Percentiles rank a stretch among this genome's conserved stretches.
These are phyloP conservation scores for Eurois occulta DNA, from an alignment of 2,888 invertebrate genomes.

Conservation along the genomic window DNA sequence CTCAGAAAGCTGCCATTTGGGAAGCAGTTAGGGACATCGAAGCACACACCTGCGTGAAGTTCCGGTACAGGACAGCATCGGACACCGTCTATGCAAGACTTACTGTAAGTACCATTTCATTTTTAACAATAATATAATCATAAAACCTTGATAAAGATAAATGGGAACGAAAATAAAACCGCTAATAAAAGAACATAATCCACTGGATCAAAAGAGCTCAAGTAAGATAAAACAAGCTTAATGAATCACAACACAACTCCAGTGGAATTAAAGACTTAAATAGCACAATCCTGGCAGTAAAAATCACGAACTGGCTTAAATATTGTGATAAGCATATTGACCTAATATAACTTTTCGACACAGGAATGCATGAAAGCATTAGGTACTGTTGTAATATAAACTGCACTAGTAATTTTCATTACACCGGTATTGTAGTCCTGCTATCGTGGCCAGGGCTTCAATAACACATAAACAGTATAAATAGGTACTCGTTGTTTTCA, in stretches of 20 bases:
- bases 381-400: background rate
- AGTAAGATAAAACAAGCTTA: conserved; percentile 19
- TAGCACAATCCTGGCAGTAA: conserved; percentile 19
- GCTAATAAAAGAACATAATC: conserved; percentile 11
- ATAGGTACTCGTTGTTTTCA: background rate
- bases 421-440: background rate
- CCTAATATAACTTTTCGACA: background rate
- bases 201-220: conserved; percentile 13
- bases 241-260: background rate
- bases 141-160: background rate
- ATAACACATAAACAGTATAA: background rate
- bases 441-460: too few relatives aligned
- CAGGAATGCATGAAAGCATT: background rate
- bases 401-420: background rate
- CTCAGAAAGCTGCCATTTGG: conserved; percentile 81
- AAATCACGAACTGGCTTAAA: conserved; percentile 20
- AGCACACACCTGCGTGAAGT: conserved; percentile 81
- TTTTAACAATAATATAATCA: background rate
- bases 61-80: conserved; percentile 80
- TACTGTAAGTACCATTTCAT: conserved; percentile 77
- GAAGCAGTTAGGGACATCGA: conserved; percentile 83
- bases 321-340: background rate
- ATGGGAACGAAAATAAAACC: conserved; percentile 10
- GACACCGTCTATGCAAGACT: conserved; percentile 80
- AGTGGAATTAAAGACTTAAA: conserved; percentile 29